A percentile compares a stretch with the other conserved stretches of the same genome.
Conservation (phyloP, 2,888 invertebrate genomes). For the Hydroisotoma schaefferi region DNA sequence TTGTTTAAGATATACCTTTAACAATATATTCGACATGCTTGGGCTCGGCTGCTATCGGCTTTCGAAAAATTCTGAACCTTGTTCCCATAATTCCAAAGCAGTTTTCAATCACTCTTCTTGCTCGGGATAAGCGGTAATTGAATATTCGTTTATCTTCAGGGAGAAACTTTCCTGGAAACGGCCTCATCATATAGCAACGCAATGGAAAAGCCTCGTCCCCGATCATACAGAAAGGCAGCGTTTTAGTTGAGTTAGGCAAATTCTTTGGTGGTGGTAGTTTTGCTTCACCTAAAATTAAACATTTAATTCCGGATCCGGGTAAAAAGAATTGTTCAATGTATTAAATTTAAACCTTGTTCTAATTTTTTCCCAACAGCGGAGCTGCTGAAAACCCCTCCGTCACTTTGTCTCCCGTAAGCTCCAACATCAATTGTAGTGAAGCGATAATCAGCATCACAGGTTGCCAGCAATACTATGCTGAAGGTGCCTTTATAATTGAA, state of each 20-base stretch:
- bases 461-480: slow-evolving; percentile 16
- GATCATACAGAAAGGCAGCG: slow-evolving; percentile 20
- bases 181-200: slow-evolving; percentile 26
- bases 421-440: slow-evolving; percentile 19
- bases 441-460: slow-evolving; percentile 18
- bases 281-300: neutral
- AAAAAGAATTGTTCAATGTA: neutral
- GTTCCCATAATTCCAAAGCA: slow-evolving; percentile 35
- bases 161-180: slow-evolving; percentile 21
- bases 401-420: slow-evolving; percentile 16
- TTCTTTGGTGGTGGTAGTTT: slow-evolving; percentile 3
- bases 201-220: slow-evolving; percentile 40
- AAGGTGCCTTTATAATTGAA: slow-evolving; percentile 41
- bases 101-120: slow-evolving; percentile 35
- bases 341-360: neutral
- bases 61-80: slow-evolving; percentile 20
- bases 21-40: slow-evolving; percentile 14
- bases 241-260: slow-evolving; percentile 1
- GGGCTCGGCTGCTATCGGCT: slow-evolving; percentile 16
- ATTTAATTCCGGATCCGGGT: neutral
- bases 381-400: slow-evolving; percentile 16
- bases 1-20: too few species aligned
- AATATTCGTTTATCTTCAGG: slow-evolving; percentile 18
- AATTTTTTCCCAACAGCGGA: slow-evolving; percentile 17
- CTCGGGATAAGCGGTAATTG: slow-evolving; percentile 36